A percentile compares a stretch with the other conserved stretches of the same genome.
Conservation (phyloP, 2,113 vertebrate species). For the Heterochromis multidens region DNA sequence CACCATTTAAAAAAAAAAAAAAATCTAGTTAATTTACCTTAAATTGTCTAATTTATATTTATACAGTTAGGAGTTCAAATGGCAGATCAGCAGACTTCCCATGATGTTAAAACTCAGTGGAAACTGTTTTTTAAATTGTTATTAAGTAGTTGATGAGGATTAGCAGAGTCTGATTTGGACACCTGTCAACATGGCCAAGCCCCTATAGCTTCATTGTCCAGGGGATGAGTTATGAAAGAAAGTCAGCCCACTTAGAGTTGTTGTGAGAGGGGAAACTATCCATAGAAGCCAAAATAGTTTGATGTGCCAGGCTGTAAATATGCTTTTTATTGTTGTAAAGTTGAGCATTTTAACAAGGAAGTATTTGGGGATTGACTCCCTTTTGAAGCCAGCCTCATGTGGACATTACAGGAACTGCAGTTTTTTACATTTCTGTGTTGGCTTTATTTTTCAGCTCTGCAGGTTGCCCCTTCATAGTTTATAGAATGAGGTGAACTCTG, state of each 20-base stretch:
- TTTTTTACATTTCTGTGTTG: background rate
- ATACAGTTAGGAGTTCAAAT: background rate
- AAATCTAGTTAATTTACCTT: background rate
- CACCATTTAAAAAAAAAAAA: background rate
- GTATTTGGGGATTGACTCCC: background rate
- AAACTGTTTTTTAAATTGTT: background rate
- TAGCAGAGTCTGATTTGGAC: background rate
- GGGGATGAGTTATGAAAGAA: background rate
- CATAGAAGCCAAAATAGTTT: background rate
- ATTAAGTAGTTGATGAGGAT: background rate
- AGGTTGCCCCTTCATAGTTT: background rate
- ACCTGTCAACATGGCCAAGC: background rate
- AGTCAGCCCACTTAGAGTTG: rapidly evolving
- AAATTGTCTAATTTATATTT: background rate
- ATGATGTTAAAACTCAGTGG: background rate
- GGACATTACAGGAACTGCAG: background rate
- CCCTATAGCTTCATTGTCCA: background rate
- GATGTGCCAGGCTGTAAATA: background rate
- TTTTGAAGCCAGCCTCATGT: rapidly evolving
- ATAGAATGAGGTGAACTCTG: background rate
- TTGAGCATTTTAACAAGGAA: background rate
- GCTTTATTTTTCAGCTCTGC: background rate
- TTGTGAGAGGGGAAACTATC: rapidly evolving
- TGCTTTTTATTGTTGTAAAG: background rate
- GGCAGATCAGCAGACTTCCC: no score